Evolutionary conservation across 2,113 vertebrate species (phyloP), one percentile per base, ranked within the genome.

Genomic region (Dasyprocta punctata): DNA sequence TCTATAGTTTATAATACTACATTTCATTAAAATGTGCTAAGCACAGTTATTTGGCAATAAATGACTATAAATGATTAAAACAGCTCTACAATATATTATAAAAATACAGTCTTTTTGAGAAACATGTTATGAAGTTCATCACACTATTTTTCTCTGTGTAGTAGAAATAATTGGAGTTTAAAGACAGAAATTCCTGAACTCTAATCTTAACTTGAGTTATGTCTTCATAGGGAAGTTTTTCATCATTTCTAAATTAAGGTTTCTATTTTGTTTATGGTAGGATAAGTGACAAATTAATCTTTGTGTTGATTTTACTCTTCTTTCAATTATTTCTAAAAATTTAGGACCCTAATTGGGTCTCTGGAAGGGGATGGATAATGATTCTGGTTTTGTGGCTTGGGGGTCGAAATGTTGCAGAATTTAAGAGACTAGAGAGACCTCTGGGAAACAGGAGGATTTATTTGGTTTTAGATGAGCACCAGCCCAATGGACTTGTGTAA

Each of bases 31-130:
- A n/a, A 75, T 7, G 10, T 54, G n/a, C 63, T 71, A 30, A 73
- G 44, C n/a, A 58, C 5, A 92, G 47, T 44, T 54, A 67, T 94
- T 84, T 94, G 73, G 73, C 44, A n/a, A n/a, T n/a, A n/a, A n/a
- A n/a, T n/a, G n/a, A 56, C 41, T 82, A 88, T 38, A 77, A 36
- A 85, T 85, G 44, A 85, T 73, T 14, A 84, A 90, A 96, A 81
- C 77, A 92, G 88, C 67, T 96, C 22, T 87, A 54, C 0, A 87
- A 54, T 92, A 78, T 17, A 78, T 63, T 86, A 2, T 80, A 58
- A 96, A 95, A 87, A 24, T 90, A 84, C 58, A 36, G 36, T 60
- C 33, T 7, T 84, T 65, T 20, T 2, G 33, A 24, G 52, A 47
- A 90, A 77, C 10, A 65, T 3, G 0, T 71, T 84, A 44, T 87